Base-by-base conservation (phyloP, 2,888 invertebrate species). In the Blastobasis lacticolella region DNA sequence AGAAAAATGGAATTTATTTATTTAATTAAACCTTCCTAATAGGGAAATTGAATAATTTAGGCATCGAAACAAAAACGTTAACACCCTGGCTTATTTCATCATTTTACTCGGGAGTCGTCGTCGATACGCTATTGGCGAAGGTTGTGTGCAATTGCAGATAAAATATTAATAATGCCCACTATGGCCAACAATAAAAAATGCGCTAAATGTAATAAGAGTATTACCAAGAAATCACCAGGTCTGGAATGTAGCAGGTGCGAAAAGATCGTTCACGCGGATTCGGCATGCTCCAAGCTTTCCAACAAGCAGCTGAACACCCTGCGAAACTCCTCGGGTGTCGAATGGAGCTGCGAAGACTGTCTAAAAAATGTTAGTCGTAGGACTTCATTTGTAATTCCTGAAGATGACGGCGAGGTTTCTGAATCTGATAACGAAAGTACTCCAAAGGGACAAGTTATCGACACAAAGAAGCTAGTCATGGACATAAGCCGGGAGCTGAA, bases 311-410 rank as follows among this genome's bases (percentile, higher is more conserved):
- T 61, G 5, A 51, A 51, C 36, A 54, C 61, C 36, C 50, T 59
- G 2, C 45, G 52, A 9, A 56, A 57, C 41, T 50, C 57, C 7
- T 23, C 49, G 1, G 51, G 52, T n/a, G 51, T 60, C 4, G 60
- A 62, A 52, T 62, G 58, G 59, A 59, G 58, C 43, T 60, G 59
- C 42, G 48, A 48, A n/a, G 53, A 53, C 10, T 53, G 53, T 36
- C n/a, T 50, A 5, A 37, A 38, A n/a, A 57, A 55, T 40, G 10
- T 53, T 4, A 52, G 54, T 4, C 51, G 53, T 4, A 51, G 57
- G 23, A 52, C 55, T 0, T 58, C 57, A 3, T 60, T 52, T 37
- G 38, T 58, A 1, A 53, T 54, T 4, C 56, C 56, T 1, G 57
- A 56, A 5, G 56, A 54, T 37, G 54, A 49, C 0, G 55, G 48